phyloP scores from a whole-genome alignment of 1,140 invertebrate species.

The Caenorhabditis brenneri region DNA sequence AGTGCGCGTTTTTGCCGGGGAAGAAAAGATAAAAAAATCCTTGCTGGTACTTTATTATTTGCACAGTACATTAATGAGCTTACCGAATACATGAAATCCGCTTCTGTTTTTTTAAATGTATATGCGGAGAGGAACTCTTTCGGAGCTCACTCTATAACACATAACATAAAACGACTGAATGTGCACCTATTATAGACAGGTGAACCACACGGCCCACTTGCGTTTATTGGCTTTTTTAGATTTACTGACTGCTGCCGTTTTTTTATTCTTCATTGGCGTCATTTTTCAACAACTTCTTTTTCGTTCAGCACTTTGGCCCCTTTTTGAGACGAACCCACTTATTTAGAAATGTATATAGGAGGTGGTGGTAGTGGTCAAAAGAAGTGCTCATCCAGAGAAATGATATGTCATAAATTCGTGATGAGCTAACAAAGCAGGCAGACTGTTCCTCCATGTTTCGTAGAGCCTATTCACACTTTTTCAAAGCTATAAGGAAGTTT shows the following conservation, averaged over 20 bases:
- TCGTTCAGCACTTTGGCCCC: not conserved
- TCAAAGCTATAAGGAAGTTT: not conserved
- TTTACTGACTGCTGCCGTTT: not conserved
- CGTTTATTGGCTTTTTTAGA: conserved; percentile 6
- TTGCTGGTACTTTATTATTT: not conserved
- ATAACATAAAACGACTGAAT: conserved; percentile 12
- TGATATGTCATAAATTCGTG: conserved; percentile 16
- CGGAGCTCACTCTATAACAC: not conserved
- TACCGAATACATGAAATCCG: not conserved
- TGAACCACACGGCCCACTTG: not conserved
- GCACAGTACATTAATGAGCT: not conserved
- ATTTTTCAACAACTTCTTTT: not conserved
- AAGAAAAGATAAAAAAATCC: too few relatives aligned
- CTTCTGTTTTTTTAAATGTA: not conserved
- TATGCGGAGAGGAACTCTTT: not conserved
- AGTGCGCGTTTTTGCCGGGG: too few relatives aligned
- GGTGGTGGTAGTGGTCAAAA: not conserved
- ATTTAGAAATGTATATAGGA: conserved; percentile 38
- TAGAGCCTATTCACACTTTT: not conserved
- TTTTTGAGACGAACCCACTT: not conserved
- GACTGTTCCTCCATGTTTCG: not conserved
- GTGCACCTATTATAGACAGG: conserved; percentile 18
- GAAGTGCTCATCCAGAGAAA: not conserved
- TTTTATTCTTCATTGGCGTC: not conserved
- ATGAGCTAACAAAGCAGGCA: not conserved